Conservation (phyloP, 2,797 vertebrate species). For the Vespertilio murinus region DNA sequence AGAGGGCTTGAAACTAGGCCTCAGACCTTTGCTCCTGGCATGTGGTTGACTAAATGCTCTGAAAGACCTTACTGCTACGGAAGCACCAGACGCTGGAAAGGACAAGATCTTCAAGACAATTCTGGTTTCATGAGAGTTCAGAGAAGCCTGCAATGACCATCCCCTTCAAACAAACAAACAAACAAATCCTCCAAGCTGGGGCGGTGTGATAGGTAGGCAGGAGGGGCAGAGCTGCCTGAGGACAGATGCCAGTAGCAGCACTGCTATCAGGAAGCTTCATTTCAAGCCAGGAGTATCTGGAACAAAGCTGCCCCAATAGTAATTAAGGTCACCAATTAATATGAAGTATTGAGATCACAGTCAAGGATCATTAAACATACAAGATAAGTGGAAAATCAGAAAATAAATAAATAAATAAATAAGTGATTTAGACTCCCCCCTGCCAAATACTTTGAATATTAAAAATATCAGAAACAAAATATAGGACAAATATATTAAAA, state of each 20-base stretch:
- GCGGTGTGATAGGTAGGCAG: not conserved
- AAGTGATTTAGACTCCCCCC: not conserved
- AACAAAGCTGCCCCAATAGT: not conserved
- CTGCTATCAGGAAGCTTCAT: not conserved
- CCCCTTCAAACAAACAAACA: not conserved
- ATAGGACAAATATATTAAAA: not conserved
- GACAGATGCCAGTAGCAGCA: too few relatives aligned
- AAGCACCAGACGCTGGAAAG: not conserved
- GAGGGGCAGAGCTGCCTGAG: not conserved
- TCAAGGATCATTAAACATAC: not conserved
- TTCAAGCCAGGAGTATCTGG: not conserved
- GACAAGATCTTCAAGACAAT: not conserved
- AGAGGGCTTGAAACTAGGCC: not conserved
- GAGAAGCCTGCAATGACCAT: not conserved
- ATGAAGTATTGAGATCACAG: not conserved
- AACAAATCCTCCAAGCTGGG: not conserved
- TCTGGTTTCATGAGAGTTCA: not conserved
- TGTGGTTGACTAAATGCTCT: not conserved
- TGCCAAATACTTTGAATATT: not conserved
- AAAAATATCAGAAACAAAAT: not conserved
- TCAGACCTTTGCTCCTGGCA: not conserved
- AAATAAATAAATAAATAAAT: not conserved
- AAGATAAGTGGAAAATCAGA: not conserved
- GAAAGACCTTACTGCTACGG: not conserved
- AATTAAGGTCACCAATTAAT: not conserved